phyloP scores from a whole-genome alignment of 1,140 invertebrate genomes.

The Lethrus apterus region DNA sequence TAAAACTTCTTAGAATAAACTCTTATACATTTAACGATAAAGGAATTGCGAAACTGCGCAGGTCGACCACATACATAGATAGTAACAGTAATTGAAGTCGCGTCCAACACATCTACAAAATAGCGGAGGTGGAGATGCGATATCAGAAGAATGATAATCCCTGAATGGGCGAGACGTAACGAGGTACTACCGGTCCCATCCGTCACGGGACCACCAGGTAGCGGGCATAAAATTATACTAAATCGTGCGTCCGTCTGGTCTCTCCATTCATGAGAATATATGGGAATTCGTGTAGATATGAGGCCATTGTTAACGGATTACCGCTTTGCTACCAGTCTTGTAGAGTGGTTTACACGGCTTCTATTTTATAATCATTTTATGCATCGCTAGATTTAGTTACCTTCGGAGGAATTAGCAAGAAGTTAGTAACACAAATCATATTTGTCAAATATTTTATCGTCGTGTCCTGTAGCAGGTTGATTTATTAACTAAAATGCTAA shows the following conservation, averaged over 20 bases:
- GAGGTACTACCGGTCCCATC: constrained; percentile 33
- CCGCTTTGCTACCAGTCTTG: constrained; percentile 34
- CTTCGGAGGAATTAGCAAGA: too few relatives aligned
- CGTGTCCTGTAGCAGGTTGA: too few relatives aligned
- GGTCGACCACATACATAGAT: background rate
- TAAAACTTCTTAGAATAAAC: too few relatives aligned
- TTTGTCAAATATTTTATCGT: too few relatives aligned
- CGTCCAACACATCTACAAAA: constrained; percentile 3
- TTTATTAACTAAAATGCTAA: too few relatives aligned
- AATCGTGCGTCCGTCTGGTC: constrained; percentile 35
- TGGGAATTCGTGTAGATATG: constrained; percentile 38
- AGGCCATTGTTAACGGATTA: constrained; percentile 36
- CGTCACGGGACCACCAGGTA: constrained; percentile 39
- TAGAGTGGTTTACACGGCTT: constrained; percentile 22
- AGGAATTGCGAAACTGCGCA: too few relatives aligned
- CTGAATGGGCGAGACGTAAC: constrained; percentile 34
- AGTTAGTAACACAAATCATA: too few relatives aligned
- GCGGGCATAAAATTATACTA: constrained; percentile 40
- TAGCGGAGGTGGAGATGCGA: constrained; percentile 22
- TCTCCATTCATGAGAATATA: constrained; percentile 37
- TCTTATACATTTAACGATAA: too few relatives aligned
- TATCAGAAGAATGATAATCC: constrained; percentile 38
- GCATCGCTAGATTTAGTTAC: too few relatives aligned
- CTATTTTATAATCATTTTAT: too few relatives aligned
- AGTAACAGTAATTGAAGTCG: background rate